Base-by-base conservation (phyloP, 1,140 invertebrate species). In the Saccostrea cuccullata region DNA sequence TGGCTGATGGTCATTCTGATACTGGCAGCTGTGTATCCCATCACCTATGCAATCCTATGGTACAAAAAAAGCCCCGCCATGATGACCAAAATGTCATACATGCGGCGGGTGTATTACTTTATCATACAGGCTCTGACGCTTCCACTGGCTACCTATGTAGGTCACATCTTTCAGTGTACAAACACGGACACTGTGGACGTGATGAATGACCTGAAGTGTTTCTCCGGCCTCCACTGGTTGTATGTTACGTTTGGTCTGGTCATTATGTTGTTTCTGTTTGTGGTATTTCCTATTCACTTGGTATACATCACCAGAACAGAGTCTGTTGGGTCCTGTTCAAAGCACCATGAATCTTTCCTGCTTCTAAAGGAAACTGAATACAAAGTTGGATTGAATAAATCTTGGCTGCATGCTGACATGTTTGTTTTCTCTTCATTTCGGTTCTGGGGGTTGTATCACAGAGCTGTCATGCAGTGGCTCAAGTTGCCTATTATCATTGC, bases 301-400 rank as follows among this genome's bases (percentile, higher is more conserved):
- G 90, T 94, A 11, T 92, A 90, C 85, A 91, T 90, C 73, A 94
- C 92, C 15, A 88, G 91, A 40, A 86, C 84, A n/a, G 92, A 94
- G 87, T 90, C 91, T 20, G 86, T 94, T 84, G 91, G 91, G 15
- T 88, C 91, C 20, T 91, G 91, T 58, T 58, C 87, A 20, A 87
- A 92, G 47, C 92, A 92, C 67, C 93, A 94, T 86, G 92, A 94
- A 64, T 90, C 91, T 8, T 94, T 92, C 89, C 86, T 94, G 30
- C 91, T 94, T 82, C 86, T 94, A 85, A 94, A 94, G 85, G 94
- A 94, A 89, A 93, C 92, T 36, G 94, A 94, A 84, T 94, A 94
- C 85, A 92, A 93, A 86, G 90, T 94, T 26, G 93, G 94, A 30
- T 85, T 94, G 70, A 93, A 94, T 82, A 90, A 93, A 36, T 86